A percentile compares a stretch with the other conserved stretches of the same genome.
Conservation (phyloP, 2,113 vertebrate genomes). For the Zosterops japonicus region DNA sequence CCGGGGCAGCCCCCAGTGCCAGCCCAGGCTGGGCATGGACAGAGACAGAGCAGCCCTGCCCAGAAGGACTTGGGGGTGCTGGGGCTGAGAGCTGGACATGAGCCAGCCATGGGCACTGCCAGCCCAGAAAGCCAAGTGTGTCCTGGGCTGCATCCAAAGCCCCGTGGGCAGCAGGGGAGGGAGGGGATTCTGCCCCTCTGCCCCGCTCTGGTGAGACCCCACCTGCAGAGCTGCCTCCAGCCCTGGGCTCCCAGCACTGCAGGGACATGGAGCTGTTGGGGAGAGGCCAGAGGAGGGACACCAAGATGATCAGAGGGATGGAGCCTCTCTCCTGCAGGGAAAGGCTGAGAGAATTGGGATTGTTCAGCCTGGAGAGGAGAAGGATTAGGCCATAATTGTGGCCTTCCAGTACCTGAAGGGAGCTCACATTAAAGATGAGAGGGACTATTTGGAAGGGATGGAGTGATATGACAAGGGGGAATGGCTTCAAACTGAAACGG, state of each 20-base stretch:
- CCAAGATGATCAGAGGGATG: neutral
- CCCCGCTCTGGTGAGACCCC: neutral
- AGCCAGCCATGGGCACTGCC: neutral
- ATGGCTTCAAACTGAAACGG: neutral
- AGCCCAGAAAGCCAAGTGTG: neutral
- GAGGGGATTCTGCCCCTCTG: neutral
- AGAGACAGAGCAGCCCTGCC: neutral
- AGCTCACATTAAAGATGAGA: neutral
- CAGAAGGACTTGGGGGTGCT: neutral
- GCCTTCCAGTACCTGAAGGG: neutral
- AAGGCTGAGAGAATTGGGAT: neutral
- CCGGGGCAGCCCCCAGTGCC: no score
- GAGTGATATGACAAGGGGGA: neutral
- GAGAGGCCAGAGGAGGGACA: no score
- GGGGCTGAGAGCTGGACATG: neutral
- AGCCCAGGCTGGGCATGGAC: no score
- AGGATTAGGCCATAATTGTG: neutral
- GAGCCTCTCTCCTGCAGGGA: accelerated
- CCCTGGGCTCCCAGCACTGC: neutral
- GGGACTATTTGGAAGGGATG: neutral
- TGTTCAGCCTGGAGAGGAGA: neutral
- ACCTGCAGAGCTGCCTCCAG: neutral
- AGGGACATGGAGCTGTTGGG: neutral
- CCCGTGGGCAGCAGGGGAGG: neutral
- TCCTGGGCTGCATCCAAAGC: neutral